Evolutionary conservation across 2,888 invertebrate species (phyloP), one percentile per base, ranked within the genome.

Genomic region (Adineta ricciae): DNA sequence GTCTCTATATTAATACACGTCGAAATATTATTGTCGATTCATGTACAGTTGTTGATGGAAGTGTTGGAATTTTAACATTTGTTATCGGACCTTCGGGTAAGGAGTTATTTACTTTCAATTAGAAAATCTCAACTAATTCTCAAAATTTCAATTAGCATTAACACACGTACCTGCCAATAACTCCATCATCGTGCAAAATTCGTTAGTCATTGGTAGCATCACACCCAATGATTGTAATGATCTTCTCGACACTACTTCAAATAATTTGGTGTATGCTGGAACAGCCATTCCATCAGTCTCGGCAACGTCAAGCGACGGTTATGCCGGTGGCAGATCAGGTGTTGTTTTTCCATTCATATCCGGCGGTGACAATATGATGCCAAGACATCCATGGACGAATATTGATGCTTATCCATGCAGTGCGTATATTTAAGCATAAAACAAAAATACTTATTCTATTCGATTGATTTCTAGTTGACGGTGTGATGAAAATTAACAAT

Each of bases 181-280:
- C 86, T 87, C 84, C 38, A 86, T 88, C 1, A 86, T 86, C 0
- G 84, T 89, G 32, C 84, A 72, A 19, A 86, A 89, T 83, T 87
- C 88, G 11, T 36, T 87, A 2, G 86, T 89, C 49, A 87, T 90
- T n/a, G 89, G 89, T n/a, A 88, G 88, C 86, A 84, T 32, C 1
- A 41, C 46, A 64, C 83, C 85, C 83, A 64, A 72, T 49, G 84
- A 86, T 88, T 49, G 89, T 88, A 3, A 14, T 89, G 36, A 86
- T 78, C 16, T n/a, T 24, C 56, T 49, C 4, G 84, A 83, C 32
- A 11, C 24, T 19, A 72, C 21, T n/a, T 84, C 83, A 49, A 8
- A 27, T 8, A 38, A 52, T 16, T 50, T 50, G 9, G n/a, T n/a
- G 4, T 24, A 73, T 11, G 52, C 27, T 38, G 19, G 27, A 11